These are phyloP conservation scores for Calliscelio sp. DNA, from an alignment of 2,888 invertebrate genomes.

Conservation along the genomic window DNA sequence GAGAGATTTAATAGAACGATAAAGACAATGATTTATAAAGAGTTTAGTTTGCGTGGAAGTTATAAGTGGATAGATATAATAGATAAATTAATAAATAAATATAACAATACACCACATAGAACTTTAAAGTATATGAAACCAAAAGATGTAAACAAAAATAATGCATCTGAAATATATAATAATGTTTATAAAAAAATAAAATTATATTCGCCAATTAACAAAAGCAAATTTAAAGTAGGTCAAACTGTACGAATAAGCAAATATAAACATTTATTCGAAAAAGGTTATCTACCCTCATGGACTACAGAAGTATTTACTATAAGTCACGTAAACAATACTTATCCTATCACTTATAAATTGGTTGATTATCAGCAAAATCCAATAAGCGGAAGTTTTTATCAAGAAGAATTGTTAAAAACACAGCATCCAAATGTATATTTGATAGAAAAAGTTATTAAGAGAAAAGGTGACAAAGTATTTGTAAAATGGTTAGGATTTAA, in stretches of 20 bases:
- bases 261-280: conserved; percentile 73
- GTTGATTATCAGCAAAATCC: conserved; percentile 77
- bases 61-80: conserved; percentile 73
- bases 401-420: conserved; percentile 46
- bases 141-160: conserved; percentile 68
- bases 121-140: conserved; percentile 52
- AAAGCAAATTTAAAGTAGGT: conserved; percentile 62
- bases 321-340: conserved; percentile 75
- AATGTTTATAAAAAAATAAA: conserved; percentile 56
- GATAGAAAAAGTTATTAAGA: conserved; percentile 47
- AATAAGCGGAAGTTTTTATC: conserved; percentile 74
- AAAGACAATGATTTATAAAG: no score
- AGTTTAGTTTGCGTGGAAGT: conserved; percentile 68
- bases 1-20: no score
- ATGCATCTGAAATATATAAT: conserved; percentile 78
- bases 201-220: background rate
- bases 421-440: conserved; percentile 55
- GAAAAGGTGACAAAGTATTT: conserved; percentile 37
- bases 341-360: conserved; percentile 66
- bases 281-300: conserved; percentile 77
- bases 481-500: conserved; percentile 61
- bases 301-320: conserved; percentile 81
- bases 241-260: conserved; percentile 76
- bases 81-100: conserved; percentile 59
- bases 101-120: conserved; percentile 71